Base-by-base conservation (phyloP, 1,140 invertebrate species). In the Aphelenchoides avenae region DNA sequence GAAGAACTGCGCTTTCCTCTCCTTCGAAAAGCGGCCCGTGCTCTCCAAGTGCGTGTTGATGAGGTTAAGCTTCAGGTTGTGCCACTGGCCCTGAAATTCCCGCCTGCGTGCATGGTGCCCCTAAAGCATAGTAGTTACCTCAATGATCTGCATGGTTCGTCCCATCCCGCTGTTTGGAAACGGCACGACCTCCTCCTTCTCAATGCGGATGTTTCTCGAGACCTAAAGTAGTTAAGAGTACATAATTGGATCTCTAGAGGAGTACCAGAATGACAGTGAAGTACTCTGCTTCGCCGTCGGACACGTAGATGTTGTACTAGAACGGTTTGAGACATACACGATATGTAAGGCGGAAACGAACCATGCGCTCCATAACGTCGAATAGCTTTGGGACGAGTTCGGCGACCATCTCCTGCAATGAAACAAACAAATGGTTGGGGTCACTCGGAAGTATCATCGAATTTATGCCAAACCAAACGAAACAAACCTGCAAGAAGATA, bases 401-500 rank as follows among this genome's bases (percentile, higher is more conserved):
- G 6, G 78, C 77, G 18, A 83, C 77, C 15, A 85, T 78, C 77
- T 86, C 85, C 77, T 86, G 85, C n/a, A n/a, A n/a, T n/a, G n/a
- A n/a, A n/a, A n/a, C n/a, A n/a, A n/a, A n/a, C n/a, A n/a, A n/a
- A n/a, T n/a, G n/a, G n/a, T n/a, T n/a, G n/a, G n/a, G n/a, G n/a
- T n/a, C n/a, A n/a, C n/a, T n/a, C n/a, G n/a, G n/a, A n/a, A n/a
- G n/a, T n/a, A n/a, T n/a, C n/a, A n/a, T n/a, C n/a, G n/a, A n/a
- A n/a, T n/a, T n/a, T n/a, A n/a, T n/a, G n/a, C n/a, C n/a, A n/a
- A n/a, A n/a, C n/a, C n/a, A n/a, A n/a, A n/a, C n/a, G n/a, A n/a
- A n/a, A n/a, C n/a, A n/a, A n/a, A n/a, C n/a, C n/a, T n/a, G n/a
- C 26, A 86, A 74, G 62, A 84, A 84, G 1, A 85, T 79, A 34